phyloP scores from a whole-genome alignment of 2,113 vertebrate species.

The Phodopus roborovskii region DNA sequence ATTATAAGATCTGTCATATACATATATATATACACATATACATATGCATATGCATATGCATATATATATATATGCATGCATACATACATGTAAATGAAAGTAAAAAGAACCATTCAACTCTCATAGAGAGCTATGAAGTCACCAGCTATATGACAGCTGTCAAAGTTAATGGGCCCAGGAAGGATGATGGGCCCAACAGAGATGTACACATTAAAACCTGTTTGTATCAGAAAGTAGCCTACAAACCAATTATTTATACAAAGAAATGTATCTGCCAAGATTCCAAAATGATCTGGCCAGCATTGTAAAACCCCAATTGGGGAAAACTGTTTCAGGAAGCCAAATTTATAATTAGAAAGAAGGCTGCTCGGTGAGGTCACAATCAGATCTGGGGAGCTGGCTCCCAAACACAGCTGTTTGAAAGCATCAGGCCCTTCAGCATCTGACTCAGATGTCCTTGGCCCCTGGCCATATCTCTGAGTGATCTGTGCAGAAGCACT shows the following conservation, averaged over 20 bases:
- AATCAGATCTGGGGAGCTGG: background rate
- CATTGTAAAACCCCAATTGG: background rate
- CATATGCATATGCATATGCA: too few species aligned
- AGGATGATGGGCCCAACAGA: background rate
- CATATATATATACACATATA: background rate
- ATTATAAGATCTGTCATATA: background rate
- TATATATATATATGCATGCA: background rate
- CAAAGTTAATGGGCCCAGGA: background rate
- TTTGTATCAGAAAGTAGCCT: background rate
- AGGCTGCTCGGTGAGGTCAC: background rate
- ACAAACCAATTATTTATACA: constrained; percentile 42
- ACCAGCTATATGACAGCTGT: background rate
- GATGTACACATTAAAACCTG: background rate
- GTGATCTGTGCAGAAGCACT: background rate
- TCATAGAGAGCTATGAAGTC: background rate
- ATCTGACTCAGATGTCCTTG: background rate
- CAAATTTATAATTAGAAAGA: constrained; percentile 23
- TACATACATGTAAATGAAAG: background rate
- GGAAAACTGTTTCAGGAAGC: constrained; percentile 19
- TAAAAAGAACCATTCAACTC: background rate
- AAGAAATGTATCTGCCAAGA: constrained; percentile 24
- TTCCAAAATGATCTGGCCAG: background rate
- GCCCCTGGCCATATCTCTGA: background rate
- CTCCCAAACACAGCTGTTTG: background rate
- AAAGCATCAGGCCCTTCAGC: background rate